Percentiles rank a stretch among this genome's conserved stretches.
phyloP scores from a whole-genome alignment of 2,113 vertebrate genomes.

The Aptenodytes patagonicus region DNA sequence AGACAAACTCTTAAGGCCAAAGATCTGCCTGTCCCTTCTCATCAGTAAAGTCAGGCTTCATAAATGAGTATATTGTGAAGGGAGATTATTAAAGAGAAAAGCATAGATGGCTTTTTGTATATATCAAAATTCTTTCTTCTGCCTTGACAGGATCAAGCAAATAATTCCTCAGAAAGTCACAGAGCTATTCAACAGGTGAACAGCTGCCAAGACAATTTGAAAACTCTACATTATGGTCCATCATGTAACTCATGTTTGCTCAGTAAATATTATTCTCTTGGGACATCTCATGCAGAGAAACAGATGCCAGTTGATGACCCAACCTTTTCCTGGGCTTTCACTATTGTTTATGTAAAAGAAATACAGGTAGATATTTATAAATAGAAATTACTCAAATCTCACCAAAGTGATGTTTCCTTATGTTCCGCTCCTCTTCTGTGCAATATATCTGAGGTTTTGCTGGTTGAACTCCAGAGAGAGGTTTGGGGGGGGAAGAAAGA shows the following conservation, averaged over 20 bases:
- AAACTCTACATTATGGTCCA: constrained; percentile 57
- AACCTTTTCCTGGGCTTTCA: constrained; percentile 17
- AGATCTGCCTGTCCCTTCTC: constrained; percentile 69
- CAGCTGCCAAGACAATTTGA: constrained; percentile 69
- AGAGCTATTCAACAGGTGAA: constrained; percentile 67
- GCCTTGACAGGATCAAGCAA: constrained; percentile 66
- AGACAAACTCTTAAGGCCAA: constrained; percentile 66
- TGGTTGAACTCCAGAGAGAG: neutral
- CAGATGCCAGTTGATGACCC: constrained; percentile 36
- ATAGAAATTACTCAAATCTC: constrained; percentile 45
- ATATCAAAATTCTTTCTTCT: constrained; percentile 54
- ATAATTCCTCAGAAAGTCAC: constrained; percentile 61
- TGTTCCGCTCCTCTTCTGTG: neutral
- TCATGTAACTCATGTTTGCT: constrained; percentile 45
- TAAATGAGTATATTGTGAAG: constrained; percentile 60
- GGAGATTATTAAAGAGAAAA: constrained; percentile 62
- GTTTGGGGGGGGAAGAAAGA: neutral
- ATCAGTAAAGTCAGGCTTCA: constrained; percentile 71
- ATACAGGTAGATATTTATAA: constrained; percentile 24
- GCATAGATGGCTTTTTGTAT: constrained; percentile 59
- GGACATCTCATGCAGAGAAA: constrained; percentile 40
- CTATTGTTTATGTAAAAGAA: constrained; percentile 36
- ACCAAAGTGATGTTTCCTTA: constrained; percentile 30
- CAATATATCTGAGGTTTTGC: constrained; percentile 13
- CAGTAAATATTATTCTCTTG: constrained; percentile 31